A percentile compares a stretch with the other conserved stretches of the same genome.
Evolutionary conservation across 2,888 invertebrate species (phyloP).

Genomic region (Lasioglossum oenotherae): DNA sequence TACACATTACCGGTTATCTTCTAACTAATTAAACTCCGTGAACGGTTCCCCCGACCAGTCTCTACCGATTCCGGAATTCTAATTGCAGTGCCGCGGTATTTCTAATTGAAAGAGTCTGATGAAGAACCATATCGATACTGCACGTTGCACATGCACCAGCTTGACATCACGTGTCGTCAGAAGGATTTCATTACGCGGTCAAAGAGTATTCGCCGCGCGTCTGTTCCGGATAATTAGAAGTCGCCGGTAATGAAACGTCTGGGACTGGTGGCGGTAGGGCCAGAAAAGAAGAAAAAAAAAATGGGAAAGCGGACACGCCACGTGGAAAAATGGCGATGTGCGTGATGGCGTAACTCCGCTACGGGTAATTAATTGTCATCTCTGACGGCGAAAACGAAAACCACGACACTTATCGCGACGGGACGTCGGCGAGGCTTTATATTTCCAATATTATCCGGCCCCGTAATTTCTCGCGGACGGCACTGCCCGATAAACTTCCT

Average conservation of each 20-base stretch:
- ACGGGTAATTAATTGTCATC: slow-evolving; percentile 64
- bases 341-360: slow-evolving; percentile 50
- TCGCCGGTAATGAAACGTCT: slow-evolving; percentile 36
- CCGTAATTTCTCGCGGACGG: slow-evolving; percentile 60
- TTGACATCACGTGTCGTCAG: not conserved
- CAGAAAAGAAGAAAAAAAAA: no score
- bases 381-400: slow-evolving; percentile 27
- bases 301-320: not conserved
- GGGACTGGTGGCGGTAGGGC: not conserved
- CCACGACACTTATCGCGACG: slow-evolving; percentile 57
- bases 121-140: not conserved
- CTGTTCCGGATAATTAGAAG: slow-evolving; percentile 48
- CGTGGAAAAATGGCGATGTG: slow-evolving; percentile 11
- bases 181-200: slow-evolving; percentile 17
- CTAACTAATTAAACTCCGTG: not conserved
- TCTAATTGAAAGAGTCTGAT: not conserved
- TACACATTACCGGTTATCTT: not conserved
- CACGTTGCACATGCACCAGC: not conserved
- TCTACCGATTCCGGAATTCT: not conserved
- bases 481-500: slow-evolving; percentile 44
- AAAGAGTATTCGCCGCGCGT: slow-evolving; percentile 21
- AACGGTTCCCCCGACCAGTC: not conserved
- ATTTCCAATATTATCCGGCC: slow-evolving; percentile 69
- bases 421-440: slow-evolving; percentile 56
- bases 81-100: not conserved